phyloP scores from a whole-genome alignment of 2,888 invertebrate species.

The Ephialtes manifestator region DNA sequence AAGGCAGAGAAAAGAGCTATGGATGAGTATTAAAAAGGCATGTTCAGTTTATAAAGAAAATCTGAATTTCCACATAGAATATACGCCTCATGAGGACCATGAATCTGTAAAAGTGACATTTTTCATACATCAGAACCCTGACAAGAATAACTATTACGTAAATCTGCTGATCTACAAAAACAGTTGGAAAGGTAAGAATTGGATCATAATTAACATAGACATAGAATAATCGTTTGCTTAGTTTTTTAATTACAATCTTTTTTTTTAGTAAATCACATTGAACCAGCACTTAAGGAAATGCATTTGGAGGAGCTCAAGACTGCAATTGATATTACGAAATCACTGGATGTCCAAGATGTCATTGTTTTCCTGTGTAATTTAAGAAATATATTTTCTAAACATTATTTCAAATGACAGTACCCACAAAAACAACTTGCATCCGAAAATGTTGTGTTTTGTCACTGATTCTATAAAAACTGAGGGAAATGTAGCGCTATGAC shows the following conservation, averaged over 20 bases:
- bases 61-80: slow-evolving; percentile 77
- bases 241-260: slow-evolving; percentile 16
- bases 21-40: slow-evolving; percentile 79
- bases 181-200: slow-evolving; percentile 78
- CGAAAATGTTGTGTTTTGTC: neutral
- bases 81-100: slow-evolving; percentile 65
- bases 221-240: neutral
- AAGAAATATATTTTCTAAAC: slow-evolving; percentile 76
- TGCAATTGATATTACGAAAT: slow-evolving; percentile 72
- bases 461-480: neutral
- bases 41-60: slow-evolving; percentile 77
- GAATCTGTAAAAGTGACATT: slow-evolving; percentile 77
- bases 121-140: slow-evolving; percentile 73
- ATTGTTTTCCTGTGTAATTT: slow-evolving; percentile 78
- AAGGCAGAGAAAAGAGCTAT: slow-evolving; percentile 72
- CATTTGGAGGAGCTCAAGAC: slow-evolving; percentile 74
- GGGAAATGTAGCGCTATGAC: neutral
- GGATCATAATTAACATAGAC: neutral
- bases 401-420: slow-evolving; percentile 70
- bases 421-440: neutral
- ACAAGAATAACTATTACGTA: slow-evolving; percentile 78
- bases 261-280: slow-evolving; percentile 79
- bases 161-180: slow-evolving; percentile 70
- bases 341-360: slow-evolving; percentile 73
- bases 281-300: slow-evolving; percentile 77